Conservation (phyloP, 2,888 invertebrate genomes). For the Dendrolimus pini region DNA sequence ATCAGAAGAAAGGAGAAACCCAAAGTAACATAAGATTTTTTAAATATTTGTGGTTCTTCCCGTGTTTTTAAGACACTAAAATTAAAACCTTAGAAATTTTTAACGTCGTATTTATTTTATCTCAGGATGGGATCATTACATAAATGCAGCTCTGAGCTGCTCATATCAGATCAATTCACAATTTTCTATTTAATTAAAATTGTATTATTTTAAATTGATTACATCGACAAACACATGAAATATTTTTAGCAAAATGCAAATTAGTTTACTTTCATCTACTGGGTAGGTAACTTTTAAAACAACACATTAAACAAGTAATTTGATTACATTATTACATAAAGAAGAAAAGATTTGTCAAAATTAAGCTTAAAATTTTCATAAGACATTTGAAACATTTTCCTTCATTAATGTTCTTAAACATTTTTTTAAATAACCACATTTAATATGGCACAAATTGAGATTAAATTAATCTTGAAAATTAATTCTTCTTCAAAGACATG, state of each 20-base stretch:
- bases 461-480: background rate
- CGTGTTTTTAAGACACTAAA: no score
- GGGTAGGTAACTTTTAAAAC: background rate
- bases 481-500: background rate
- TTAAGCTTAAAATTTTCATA: no score
- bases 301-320: background rate
- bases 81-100: no score
- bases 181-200: background rate
- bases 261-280: background rate
- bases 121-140: background rate
- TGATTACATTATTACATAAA: background rate
- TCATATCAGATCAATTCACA: background rate
- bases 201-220: background rate
- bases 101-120: no score
- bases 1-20: no score
- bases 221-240: slow-evolving; percentile 2
- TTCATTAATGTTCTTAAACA: background rate
- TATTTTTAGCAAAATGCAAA: background rate
- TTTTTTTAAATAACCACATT: background rate
- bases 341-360: no score
- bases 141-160: background rate
- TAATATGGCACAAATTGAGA: background rate
- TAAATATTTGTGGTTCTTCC: no score
- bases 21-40: no score
- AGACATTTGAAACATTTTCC: background rate